A percentile compares a stretch with the other conserved stretches of the same genome.
phyloP scores from a whole-genome alignment of 2,797 vertebrate genomes.

The Melanotaenia nigrans region DNA sequence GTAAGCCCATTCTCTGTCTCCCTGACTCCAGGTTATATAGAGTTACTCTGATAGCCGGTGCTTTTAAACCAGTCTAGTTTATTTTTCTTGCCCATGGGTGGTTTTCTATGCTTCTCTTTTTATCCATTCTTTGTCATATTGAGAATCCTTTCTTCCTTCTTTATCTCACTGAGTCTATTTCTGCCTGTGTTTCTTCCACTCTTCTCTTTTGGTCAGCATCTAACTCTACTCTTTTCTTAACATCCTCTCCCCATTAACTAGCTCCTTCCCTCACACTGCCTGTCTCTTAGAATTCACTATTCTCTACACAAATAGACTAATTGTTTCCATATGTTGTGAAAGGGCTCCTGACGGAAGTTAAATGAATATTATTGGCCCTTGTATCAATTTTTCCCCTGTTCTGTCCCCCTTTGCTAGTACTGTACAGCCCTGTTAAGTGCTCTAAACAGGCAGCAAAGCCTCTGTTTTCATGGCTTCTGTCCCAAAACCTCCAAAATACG shows the following conservation, averaged over 20 bases:
- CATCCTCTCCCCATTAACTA: conserved; percentile 47
- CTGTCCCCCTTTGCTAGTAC: conserved; percentile 58
- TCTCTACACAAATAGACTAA: conserved; percentile 72
- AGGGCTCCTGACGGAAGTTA: conserved; percentile 62
- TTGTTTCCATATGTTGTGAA: conserved; percentile 83
- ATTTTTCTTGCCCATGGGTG: conserved; percentile 37
- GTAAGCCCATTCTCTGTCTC: conserved; percentile 82
- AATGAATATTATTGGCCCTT: conserved; percentile 80
- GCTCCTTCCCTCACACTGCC: conserved; percentile 32
- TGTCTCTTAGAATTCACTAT: conserved; percentile 55
- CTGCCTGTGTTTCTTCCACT: conserved; percentile 52
- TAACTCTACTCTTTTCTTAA: conserved; percentile 47
- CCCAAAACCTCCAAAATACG: conserved; percentile 50
- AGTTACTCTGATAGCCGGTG: conserved; percentile 13
- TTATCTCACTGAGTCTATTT: conserved; percentile 58
- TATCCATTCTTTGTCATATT: conserved; percentile 47
- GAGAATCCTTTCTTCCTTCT: conserved; percentile 48
- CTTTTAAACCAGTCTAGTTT: conserved; percentile 41
- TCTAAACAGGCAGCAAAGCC: conserved; percentile 49
- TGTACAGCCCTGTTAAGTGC: conserved; percentile 69
- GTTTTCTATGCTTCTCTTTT: conserved; percentile 59
- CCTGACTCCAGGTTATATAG: conserved; percentile 49
- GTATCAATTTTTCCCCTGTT: conserved; percentile 57
- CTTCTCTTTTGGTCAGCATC: conserved; percentile 52
- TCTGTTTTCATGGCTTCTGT: conserved; percentile 69